A percentile compares a stretch with the other conserved stretches of the same genome.
Conservation (phyloP, 2,797 vertebrate genomes). For the Thalassophryne amazonica region DNA sequence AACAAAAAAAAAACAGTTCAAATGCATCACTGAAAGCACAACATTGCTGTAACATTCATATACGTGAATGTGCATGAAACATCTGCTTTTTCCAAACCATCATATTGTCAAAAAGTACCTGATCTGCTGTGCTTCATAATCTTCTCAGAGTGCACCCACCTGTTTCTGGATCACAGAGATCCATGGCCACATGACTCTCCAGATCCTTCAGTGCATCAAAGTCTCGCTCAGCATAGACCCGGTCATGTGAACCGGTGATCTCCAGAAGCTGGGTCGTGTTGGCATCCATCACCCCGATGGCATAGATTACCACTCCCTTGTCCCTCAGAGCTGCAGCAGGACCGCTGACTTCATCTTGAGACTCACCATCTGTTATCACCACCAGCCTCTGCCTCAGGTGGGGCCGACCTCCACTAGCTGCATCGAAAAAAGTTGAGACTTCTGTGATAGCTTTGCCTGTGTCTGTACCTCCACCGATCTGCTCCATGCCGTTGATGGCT, state of each 20-base stretch:
- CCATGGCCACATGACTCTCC: slow-evolving; percentile 75
- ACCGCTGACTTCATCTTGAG: slow-evolving; percentile 73
- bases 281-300: slow-evolving; percentile 79
- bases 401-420: slow-evolving; percentile 52
- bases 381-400: slow-evolving; percentile 76
- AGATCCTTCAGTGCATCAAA: slow-evolving; percentile 76
- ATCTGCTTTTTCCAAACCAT: no score
- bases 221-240: slow-evolving; percentile 63
- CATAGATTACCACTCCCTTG: slow-evolving; percentile 75
- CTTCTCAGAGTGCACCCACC: slow-evolving; percentile 61
- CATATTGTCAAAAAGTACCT: background rate
- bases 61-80: no score
- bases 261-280: slow-evolving; percentile 75
- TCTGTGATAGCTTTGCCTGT: slow-evolving; percentile 75
- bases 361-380: slow-evolving; percentile 82
- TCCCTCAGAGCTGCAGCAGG: slow-evolving; percentile 73
- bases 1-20: no score
- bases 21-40: no score
- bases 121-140: background rate
- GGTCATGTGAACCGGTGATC: slow-evolving; percentile 72
- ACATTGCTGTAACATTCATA: no score
- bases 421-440: slow-evolving; percentile 47
- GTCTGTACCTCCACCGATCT: slow-evolving; percentile 53
- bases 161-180: slow-evolving; percentile 73
- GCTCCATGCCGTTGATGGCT: slow-evolving; percentile 54